These are phyloP conservation scores for Podarcis muralis DNA, from an alignment of 2,113 vertebrate genomes.

Conservation along the genomic window DNA sequence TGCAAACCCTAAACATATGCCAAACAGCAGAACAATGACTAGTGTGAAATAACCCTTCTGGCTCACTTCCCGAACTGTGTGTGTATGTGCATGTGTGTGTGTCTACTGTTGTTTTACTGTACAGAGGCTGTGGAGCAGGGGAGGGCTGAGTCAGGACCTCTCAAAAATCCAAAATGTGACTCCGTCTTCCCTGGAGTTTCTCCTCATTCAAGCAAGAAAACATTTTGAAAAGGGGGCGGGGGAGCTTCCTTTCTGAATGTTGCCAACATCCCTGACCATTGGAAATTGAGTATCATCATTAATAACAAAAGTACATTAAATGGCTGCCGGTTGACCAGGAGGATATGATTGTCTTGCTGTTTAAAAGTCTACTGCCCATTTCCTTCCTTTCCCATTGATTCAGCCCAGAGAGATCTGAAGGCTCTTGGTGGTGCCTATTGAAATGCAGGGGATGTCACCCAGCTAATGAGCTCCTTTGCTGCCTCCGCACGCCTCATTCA, in stretches of 20 bases:
- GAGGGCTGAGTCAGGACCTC: too few species aligned
- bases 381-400: background rate
- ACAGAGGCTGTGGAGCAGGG: too few species aligned
- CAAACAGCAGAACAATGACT: background rate
- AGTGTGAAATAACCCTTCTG: too few species aligned
- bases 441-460: background rate
- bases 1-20: background rate
- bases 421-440: background rate
- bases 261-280: background rate
- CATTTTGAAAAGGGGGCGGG: background rate
- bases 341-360: background rate
- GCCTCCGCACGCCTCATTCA: background rate
- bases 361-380: background rate
- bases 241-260: background rate
- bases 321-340: background rate
- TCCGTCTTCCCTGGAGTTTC: background rate
- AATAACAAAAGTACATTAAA: background rate
- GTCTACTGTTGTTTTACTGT: too few species aligned
- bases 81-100: too few species aligned
- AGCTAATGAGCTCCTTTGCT: background rate
- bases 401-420: background rate
- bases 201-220: background rate
- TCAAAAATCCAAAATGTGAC: background rate
- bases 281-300: background rate
- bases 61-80: too few species aligned